Evolutionary conservation across 64 coral and sea anemone genomes (phyloP).

Genomic region (Astreopora myriophthalma): DNA sequence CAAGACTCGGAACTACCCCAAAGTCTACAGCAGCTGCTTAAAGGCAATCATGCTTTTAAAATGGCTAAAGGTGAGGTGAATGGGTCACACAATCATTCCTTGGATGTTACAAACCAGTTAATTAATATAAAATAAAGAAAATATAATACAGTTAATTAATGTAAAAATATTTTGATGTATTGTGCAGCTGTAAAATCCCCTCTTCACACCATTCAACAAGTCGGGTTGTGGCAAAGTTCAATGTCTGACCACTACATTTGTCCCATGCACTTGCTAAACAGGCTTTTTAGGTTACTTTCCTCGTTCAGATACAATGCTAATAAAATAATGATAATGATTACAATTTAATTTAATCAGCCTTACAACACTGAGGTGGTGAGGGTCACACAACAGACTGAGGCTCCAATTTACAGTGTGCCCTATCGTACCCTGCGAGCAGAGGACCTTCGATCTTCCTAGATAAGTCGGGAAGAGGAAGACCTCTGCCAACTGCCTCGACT

Average conservation of each 20-base stretch:
- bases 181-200: background rate
- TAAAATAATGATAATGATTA: background rate
- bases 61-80: constrained; percentile 96
- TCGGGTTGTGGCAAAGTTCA: background rate
- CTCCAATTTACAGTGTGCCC: too few species aligned
- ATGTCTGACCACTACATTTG: background rate
- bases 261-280: background rate
- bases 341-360: too few species aligned
- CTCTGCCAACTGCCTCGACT: too few species aligned
- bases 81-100: background rate
- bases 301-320: background rate
- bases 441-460: too few species aligned
- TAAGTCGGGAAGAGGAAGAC: too few species aligned
- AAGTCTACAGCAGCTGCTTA: constrained; percentile 77
- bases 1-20: constrained; percentile 80
- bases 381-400: too few species aligned
- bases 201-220: background rate
- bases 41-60: constrained; percentile 89
- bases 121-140: too few species aligned
- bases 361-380: too few species aligned
- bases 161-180: too few species aligned
- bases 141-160: too few species aligned
- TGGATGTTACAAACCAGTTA: too few species aligned
- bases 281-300: background rate
- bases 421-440: too few species aligned